Conservation (phyloP, 2,113 vertebrate species). For the Pantherophis guttatus region DNA sequence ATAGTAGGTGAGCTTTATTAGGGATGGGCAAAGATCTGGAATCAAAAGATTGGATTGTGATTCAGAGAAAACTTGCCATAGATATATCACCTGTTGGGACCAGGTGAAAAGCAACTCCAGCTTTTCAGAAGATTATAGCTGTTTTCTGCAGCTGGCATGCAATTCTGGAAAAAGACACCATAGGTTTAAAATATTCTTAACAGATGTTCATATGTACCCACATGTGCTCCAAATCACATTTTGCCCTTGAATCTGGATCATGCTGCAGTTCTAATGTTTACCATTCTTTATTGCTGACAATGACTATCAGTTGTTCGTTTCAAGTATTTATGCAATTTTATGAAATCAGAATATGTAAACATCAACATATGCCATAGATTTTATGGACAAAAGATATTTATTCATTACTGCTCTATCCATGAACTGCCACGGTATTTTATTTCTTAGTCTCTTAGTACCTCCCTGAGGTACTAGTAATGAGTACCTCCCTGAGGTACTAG, state of each 20-base stretch:
- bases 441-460: constrained; percentile 29
- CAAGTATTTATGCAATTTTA: constrained; percentile 43
- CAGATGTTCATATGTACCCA: background rate
- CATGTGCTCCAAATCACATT: background rate
- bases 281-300: constrained; percentile 53
- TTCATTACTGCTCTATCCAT: constrained; percentile 28
- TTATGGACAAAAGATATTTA: constrained; percentile 32
- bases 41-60: background rate
- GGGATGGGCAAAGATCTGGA: background rate
- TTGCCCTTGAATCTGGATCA: background rate
- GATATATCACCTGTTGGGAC: background rate
- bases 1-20: constrained; percentile 16
- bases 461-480: constrained; percentile 9
- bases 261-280: constrained; percentile 38
- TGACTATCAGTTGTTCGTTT: constrained; percentile 43
- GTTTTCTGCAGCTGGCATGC: background rate
- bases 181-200: background rate
- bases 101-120: background rate
- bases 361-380: constrained; percentile 40
- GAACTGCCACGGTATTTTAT: constrained; percentile 32
- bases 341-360: constrained; percentile 60
- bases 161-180: background rate
- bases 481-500: constrained; percentile 1
- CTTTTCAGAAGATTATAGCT: background rate
- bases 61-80: background rate